A percentile compares a stretch with the other conserved stretches of the same genome.
These are phyloP conservation scores for Tachina lurida DNA, from an alignment of 2,888 invertebrate genomes.

Conservation along the genomic window DNA sequence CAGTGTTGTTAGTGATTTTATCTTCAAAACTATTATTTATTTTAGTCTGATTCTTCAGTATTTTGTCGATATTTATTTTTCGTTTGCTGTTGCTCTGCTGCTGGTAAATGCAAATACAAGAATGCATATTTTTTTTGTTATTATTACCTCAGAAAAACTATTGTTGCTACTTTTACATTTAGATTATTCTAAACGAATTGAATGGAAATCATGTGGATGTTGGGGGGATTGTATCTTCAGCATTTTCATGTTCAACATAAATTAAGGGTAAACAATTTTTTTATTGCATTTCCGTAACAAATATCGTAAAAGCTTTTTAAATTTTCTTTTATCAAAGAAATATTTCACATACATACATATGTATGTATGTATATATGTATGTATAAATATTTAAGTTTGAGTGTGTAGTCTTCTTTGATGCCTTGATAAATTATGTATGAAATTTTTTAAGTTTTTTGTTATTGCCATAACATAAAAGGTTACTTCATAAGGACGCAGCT, in stretches of 20 bases:
- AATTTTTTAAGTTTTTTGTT: constrained; percentile 16
- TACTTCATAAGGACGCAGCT: not conserved
- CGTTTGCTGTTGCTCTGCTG: constrained; percentile 22
- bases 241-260: constrained; percentile 64
- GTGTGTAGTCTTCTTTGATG: not conserved
- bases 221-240: constrained; percentile 37
- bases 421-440: constrained; percentile 28
- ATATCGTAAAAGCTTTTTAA: not conserved
- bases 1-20: too few relatives aligned
- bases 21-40: too few relatives aligned
- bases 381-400: too few relatives aligned
- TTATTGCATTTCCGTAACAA: constrained; percentile 23
- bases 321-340: constrained; percentile 20
- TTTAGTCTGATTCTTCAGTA: constrained; percentile 41
- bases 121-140: constrained; percentile 24
- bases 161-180: constrained; percentile 42
- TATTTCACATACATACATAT: not conserved
- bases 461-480: constrained; percentile 10
- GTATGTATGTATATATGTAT: too few relatives aligned
- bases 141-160: constrained; percentile 3
- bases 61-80: constrained; percentile 34
- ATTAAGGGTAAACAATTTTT: constrained; percentile 56
- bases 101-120: not conserved
- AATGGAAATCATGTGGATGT: constrained; percentile 36
- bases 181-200: constrained; percentile 25